A percentile compares a stretch with the other conserved stretches of the same genome.
Evolutionary conservation across 2,888 invertebrate species (phyloP).

Genomic region (Aporophyla lueneburgensis): DNA sequence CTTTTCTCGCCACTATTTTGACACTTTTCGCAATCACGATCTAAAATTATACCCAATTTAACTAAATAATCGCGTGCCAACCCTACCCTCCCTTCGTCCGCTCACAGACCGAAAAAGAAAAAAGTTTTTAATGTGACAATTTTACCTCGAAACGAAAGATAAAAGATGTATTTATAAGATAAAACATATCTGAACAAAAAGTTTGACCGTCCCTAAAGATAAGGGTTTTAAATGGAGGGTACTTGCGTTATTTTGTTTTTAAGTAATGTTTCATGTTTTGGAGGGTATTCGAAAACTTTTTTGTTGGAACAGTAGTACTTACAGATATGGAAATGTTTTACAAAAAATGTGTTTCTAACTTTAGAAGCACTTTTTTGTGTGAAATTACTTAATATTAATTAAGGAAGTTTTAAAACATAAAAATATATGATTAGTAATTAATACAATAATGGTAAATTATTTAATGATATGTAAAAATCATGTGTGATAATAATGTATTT

Average conservation of each 20-base stretch:
- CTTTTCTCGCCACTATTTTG: background rate
- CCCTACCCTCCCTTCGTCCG: slow-evolving; percentile 13
- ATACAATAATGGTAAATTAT: no score
- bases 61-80: background rate
- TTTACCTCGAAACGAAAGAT: slow-evolving; percentile 25
- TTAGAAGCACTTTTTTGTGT: no score
- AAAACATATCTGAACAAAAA: slow-evolving; percentile 48
- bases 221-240: slow-evolving; percentile 30
- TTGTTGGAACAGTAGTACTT: background rate
- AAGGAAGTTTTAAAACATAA: no score
- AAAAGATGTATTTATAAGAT: slow-evolving; percentile 37
- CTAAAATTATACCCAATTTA: background rate
- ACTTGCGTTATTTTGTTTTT: slow-evolving; percentile 32
- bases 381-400: no score
- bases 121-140: slow-evolving; percentile 50
- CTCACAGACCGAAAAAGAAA: slow-evolving; percentile 24
- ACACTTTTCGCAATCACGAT: background rate
- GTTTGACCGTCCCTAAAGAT: slow-evolving; percentile 30
- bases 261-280: slow-evolving; percentile 39
- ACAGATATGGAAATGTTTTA: background rate
- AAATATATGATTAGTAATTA: no score
- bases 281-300: slow-evolving; percentile 15
- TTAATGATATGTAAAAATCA: no score
- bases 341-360: no score
- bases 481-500: no score